Conservation (phyloP, 1,140 invertebrate genomes). For the Heterodera schachtii region DNA sequence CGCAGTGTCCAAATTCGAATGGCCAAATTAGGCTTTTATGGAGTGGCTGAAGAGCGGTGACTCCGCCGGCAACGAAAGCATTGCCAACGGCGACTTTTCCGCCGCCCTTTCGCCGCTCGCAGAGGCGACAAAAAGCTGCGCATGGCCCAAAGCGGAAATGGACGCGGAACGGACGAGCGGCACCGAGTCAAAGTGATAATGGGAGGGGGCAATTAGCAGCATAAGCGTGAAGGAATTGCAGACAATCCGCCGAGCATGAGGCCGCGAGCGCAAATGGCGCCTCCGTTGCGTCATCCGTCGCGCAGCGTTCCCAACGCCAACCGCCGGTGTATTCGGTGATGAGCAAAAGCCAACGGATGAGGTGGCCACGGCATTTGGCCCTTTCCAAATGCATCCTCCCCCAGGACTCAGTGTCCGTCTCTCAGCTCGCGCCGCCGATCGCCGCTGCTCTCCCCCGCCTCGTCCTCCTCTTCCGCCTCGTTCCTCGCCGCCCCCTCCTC, state of each 20-base stretch:
- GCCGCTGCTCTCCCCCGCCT: background rate
- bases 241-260: background rate
- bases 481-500: background rate
- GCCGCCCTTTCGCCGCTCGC: background rate
- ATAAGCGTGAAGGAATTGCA: background rate
- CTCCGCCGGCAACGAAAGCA: background rate
- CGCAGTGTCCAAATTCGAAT: background rate
- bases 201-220: too few relatives aligned
- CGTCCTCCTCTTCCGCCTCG: background rate
- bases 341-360: slow-evolving; percentile 1
- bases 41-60: slow-evolving; percentile 7
- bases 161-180: background rate
- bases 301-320: background rate
- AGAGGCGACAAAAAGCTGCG: too few relatives aligned
- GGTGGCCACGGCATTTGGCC: background rate
- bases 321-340: slow-evolving; percentile 5
- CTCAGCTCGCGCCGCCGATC: slow-evolving; percentile 1
- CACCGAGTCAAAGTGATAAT: too few relatives aligned
- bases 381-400: background rate
- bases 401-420: background rate
- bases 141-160: too few relatives aligned
- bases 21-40: background rate
- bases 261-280: background rate
- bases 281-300: background rate
- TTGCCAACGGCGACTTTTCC: too few relatives aligned